Conservation (phyloP, 2,888 invertebrate genomes). For the Cerceris rybyensis region DNA sequence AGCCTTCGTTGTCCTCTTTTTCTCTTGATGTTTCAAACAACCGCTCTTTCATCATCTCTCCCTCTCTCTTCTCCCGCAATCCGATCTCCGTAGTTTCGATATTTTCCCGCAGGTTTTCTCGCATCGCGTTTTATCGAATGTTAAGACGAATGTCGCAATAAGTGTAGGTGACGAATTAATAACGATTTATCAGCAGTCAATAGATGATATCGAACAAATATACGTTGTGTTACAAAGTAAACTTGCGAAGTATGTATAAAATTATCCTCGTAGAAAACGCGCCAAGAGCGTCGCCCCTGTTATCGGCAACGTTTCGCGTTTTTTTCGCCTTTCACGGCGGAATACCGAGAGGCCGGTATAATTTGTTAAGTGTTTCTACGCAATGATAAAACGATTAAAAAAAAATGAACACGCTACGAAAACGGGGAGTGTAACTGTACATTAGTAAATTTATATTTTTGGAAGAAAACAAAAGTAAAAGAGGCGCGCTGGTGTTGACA, state of each 20-base stretch:
- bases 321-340: slow-evolving; percentile 4
- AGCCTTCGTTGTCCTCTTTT: slow-evolving; percentile 22
- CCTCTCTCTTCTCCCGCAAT: slow-evolving; percentile 12
- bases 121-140: slow-evolving; percentile 16
- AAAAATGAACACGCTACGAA: slow-evolving; percentile 10
- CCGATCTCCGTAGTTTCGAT: slow-evolving; percentile 17
- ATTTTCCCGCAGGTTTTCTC: slow-evolving; percentile 20
- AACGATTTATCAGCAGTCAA: slow-evolving; percentile 63
- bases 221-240: slow-evolving; percentile 40
- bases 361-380: slow-evolving; percentile 42
- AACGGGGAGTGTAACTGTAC: slow-evolving; percentile 66
- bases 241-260: slow-evolving; percentile 40
- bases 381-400: background rate
- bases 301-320: slow-evolving; percentile 38
- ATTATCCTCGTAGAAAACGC: slow-evolving; percentile 21
- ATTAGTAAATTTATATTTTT: slow-evolving; percentile 80
- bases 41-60: background rate
- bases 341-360: slow-evolving; percentile 17
- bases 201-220: slow-evolving; percentile 54
- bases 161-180: slow-evolving; percentile 68
- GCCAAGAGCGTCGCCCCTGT: slow-evolving; percentile 27
- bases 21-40: slow-evolving; percentile 5
- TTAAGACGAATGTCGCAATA: slow-evolving; percentile 59
- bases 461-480: slow-evolving; percentile 69
- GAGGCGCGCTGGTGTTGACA: slow-evolving; percentile 30